A percentile compares a stretch with the other conserved stretches of the same genome.
phyloP scores from a whole-genome alignment of 2,797 vertebrate genomes.

The Sebastes oblongus region DNA sequence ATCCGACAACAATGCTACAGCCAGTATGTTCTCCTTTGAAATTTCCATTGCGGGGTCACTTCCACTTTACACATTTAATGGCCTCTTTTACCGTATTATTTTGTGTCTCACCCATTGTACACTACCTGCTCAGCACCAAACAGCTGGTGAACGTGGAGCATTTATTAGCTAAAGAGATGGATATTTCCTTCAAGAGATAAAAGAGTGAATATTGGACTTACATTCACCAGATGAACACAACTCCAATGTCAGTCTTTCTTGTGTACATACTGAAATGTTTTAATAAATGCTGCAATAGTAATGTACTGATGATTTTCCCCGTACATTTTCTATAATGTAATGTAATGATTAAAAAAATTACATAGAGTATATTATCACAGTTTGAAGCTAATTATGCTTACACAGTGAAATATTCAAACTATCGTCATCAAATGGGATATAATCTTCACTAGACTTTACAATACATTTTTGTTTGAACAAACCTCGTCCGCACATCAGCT shows the following conservation, averaged over 20 bases:
- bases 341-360: neutral
- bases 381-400: neutral
- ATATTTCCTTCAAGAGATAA: no score
- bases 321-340: no score
- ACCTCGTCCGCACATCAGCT: neutral
- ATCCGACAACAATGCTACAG: no score
- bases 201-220: no score
- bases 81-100: no score
- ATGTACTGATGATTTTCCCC: neutral
- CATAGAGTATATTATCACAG: neutral
- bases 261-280: neutral
- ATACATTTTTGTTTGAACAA: neutral
- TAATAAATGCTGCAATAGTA: neutral
- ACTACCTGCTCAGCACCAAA: neutral
- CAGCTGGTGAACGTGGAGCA: neutral
- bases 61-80: no score
- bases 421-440: neutral
- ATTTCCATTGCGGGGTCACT: no score
- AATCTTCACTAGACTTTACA: neutral
- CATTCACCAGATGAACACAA: no score
- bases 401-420: neutral
- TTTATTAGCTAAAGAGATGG: neutral
- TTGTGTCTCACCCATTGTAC: neutral
- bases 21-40: no score
- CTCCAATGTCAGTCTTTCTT: neutral